These are phyloP conservation scores for Sceliomorpha sp. DNA, from an alignment of 2,888 invertebrate species.

Conservation along the genomic window DNA sequence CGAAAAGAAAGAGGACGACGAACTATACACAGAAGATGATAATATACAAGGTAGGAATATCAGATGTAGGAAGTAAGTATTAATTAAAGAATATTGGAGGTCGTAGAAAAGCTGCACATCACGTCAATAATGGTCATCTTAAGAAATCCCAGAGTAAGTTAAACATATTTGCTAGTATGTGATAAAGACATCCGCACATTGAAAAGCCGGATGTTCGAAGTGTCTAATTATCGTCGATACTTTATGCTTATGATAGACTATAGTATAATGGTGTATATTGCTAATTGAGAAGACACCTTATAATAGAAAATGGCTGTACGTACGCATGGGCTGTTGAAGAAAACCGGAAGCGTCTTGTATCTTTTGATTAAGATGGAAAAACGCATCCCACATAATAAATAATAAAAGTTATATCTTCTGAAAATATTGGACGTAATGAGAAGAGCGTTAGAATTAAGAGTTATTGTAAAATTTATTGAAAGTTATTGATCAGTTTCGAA, in stretches of 20 bases:
- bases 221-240: conserved; percentile 29
- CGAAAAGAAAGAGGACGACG: no score
- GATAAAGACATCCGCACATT: conserved; percentile 47
- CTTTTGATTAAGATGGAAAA: conserved; percentile 4
- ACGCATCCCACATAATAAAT: neutral
- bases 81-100: conserved; percentile 38
- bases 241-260: conserved; percentile 4
- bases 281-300: conserved; percentile 31
- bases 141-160: conserved; percentile 36
- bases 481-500: no score
- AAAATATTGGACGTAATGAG: no score
- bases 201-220: conserved; percentile 36
- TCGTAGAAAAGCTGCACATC: conserved; percentile 45
- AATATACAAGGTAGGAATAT: no score
- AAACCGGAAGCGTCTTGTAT: neutral
- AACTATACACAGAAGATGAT: no score
- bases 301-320: conserved; percentile 8
- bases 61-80: conserved; percentile 39
- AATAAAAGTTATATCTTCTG: no score
- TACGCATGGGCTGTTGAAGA: neutral
- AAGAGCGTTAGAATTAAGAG: no score
- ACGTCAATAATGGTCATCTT: conserved; percentile 43
- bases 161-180: conserved; percentile 27
- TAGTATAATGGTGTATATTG: conserved; percentile 12
- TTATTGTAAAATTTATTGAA: no score